phyloP scores from a whole-genome alignment of 2,113 vertebrate species.

The Ia io region DNA sequence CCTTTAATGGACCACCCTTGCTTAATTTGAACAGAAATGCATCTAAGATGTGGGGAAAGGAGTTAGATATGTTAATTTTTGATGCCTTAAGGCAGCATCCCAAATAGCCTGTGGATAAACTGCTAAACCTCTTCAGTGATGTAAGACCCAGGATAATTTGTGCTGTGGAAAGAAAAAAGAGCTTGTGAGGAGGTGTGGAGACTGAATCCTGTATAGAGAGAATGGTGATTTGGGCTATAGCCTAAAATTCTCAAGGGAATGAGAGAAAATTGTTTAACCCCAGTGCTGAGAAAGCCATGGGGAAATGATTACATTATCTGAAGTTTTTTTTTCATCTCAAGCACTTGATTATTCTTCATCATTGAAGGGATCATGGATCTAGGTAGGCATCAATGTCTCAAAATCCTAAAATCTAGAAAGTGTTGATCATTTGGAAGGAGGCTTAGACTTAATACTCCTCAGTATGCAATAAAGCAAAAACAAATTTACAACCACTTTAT shows the following conservation, averaged over 20 bases:
- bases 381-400: background rate
- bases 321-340: background rate
- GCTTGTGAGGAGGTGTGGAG: background rate
- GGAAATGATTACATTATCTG: background rate
- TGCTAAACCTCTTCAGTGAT: background rate
- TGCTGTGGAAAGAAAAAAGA: background rate
- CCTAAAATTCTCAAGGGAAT: background rate
- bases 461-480: background rate
- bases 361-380: background rate
- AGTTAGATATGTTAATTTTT: background rate
- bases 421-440: background rate
- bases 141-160: background rate
- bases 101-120: background rate
- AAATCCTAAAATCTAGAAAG: constrained; percentile 9
- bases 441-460: background rate
- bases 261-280: background rate
- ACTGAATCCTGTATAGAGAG: background rate
- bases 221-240: background rate
- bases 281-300: background rate
- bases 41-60: background rate
- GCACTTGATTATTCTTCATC: background rate
- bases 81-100: background rate
- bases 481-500: background rate
- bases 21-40: background rate
- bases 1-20: background rate